Percentiles rank a stretch among this genome's conserved stretches.
Conservation (phyloP, 35 echinoderm and acorn worm genomes). For the Patiria miniata region DNA sequence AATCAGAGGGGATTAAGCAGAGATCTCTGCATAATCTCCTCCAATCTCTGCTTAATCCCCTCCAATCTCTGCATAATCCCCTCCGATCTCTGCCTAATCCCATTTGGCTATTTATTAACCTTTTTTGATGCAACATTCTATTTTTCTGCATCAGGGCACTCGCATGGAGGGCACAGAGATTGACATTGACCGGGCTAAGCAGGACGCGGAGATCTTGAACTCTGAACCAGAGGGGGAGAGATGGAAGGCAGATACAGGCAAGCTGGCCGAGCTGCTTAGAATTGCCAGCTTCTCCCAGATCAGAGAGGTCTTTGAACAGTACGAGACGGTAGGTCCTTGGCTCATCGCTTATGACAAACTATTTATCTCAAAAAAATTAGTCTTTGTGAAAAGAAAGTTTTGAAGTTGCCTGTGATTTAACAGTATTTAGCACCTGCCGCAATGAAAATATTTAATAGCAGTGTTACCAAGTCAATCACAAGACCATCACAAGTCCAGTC, state of each 20-base stretch:
- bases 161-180: conserved; percentile 38
- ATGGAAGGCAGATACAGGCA: conserved; percentile 56
- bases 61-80: too few relatives aligned
- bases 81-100: too few relatives aligned
- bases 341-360: background rate
- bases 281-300: conserved; percentile 61
- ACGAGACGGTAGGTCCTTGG: conserved; percentile 45
- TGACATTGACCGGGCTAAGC: conserved; percentile 37
- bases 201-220: conserved; percentile 54
- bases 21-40: too few relatives aligned
- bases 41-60: too few relatives aligned
- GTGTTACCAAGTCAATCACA: too few relatives aligned
- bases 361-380: background rate
- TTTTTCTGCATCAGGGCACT: conserved; percentile 31
- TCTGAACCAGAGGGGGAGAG: conserved; percentile 32
- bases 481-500: too few relatives aligned
- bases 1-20: too few relatives aligned
- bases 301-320: conserved; percentile 60
- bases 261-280: conserved; percentile 47
- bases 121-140: too few relatives aligned
- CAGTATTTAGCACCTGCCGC: too few relatives aligned
- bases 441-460: too few relatives aligned
- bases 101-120: too few relatives aligned
- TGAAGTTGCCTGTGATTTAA: background rate
- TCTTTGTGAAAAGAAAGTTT: background rate